Conservation (phyloP, 1,140 invertebrate species). For the Homalodisca vitripennis region DNA sequence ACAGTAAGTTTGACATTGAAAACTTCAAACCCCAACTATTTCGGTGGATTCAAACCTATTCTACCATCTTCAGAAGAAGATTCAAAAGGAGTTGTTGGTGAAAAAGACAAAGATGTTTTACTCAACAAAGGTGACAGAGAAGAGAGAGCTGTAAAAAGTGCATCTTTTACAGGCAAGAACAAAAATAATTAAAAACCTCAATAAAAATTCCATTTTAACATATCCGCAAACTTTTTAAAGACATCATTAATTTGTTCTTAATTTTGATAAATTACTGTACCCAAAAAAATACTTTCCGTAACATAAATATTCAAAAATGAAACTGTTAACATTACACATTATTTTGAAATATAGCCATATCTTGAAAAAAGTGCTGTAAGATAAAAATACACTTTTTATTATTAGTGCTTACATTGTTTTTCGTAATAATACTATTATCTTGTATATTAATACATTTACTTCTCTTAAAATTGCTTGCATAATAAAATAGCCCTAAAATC, state of each 20-base stretch:
- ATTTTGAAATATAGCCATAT: too few species aligned
- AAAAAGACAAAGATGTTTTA: constrained; percentile 14
- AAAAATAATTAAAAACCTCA: neutral
- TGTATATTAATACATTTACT: too few species aligned
- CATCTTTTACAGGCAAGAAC: neutral
- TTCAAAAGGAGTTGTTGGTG: constrained; percentile 14
- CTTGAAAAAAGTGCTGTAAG: too few species aligned
- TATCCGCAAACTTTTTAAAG: neutral
- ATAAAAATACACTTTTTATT: too few species aligned
- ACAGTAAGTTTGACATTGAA: constrained; percentile 57
- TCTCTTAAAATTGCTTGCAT: too few species aligned
- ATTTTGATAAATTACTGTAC: neutral
- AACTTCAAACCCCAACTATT: constrained; percentile 67
- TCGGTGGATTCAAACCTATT: constrained; percentile 68
- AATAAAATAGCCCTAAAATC: too few species aligned
- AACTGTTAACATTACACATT: neutral
- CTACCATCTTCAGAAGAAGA: constrained; percentile 33
- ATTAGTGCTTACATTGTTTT: too few species aligned
- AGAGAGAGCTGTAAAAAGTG: constrained; percentile 5
- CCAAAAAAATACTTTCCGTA: neutral
- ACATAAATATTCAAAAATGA: neutral
- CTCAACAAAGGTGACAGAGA: constrained; percentile 20
- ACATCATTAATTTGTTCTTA: neutral
- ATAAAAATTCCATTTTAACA: too few species aligned
- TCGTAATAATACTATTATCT: too few species aligned